Conservation (phyloP, 1,140 invertebrate species). For the Trichonephila clavata region DNA sequence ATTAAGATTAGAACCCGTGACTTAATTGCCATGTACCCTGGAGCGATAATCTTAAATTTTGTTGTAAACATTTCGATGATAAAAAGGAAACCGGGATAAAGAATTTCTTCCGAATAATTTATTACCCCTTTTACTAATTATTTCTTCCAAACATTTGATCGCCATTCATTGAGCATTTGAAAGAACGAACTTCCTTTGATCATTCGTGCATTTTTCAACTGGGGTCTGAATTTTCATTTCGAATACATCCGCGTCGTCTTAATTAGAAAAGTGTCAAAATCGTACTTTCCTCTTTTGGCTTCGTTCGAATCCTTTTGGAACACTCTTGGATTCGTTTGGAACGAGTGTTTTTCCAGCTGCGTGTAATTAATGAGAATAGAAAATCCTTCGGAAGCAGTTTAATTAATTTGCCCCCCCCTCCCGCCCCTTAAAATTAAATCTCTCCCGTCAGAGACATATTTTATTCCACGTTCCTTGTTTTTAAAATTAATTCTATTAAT, state of each 20-base stretch:
- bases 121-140: too few species aligned
- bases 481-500: constrained; percentile 31
- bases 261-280: constrained; percentile 35
- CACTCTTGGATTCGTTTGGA: not conserved
- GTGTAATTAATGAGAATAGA: constrained; percentile 8
- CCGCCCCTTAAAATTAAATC: not conserved
- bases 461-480: not conserved
- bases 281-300: not conserved
- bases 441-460: not conserved
- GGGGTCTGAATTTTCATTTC: not conserved
- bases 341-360: not conserved
- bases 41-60: too few species aligned
- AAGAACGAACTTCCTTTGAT: not conserved
- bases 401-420: not conserved
- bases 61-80: too few species aligned
- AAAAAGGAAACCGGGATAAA: too few species aligned
- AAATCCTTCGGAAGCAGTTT: not conserved
- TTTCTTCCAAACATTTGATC: too few species aligned
- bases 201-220: not conserved
- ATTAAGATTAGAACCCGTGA: too few species aligned
- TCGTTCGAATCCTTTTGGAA: not conserved
- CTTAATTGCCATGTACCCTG: too few species aligned
- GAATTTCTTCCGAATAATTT: too few species aligned
- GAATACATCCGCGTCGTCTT: not conserved
- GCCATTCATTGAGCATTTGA: not conserved